A percentile compares a stretch with the other conserved stretches of the same genome.
These are phyloP conservation scores for Suncus etruscus DNA, from an alignment of 2,113 vertebrate genomes.

Conservation along the genomic window DNA sequence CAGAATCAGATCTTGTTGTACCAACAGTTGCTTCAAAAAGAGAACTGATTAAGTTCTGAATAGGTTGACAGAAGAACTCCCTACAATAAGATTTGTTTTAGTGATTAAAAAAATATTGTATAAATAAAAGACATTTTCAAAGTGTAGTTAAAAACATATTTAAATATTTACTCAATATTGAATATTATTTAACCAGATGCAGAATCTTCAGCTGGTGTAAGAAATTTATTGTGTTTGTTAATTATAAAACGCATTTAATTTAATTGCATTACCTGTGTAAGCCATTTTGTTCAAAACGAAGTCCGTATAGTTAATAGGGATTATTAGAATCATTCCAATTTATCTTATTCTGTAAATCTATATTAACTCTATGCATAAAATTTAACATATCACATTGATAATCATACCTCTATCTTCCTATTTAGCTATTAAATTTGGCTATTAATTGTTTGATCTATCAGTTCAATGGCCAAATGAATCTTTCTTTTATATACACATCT, in stretches of 20 bases:
- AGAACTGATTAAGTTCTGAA: slow-evolving; percentile 53
- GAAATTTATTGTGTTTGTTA: slow-evolving; percentile 1
- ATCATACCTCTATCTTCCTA: background rate
- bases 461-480: background rate
- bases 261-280: background rate
- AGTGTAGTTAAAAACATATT: background rate
- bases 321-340: background rate
- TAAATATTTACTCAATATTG: slow-evolving; percentile 7
- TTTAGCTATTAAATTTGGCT: background rate
- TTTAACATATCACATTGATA: accelerated
- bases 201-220: slow-evolving; percentile 11
- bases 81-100: slow-evolving; percentile 57
- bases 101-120: slow-evolving; percentile 21
- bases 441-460: no score
- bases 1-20: slow-evolving; percentile 48
- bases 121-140: slow-evolving; percentile 20
- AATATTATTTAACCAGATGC: background rate
- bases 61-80: slow-evolving; percentile 36
- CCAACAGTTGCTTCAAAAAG: slow-evolving; percentile 40
- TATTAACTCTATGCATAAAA: accelerated
- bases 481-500: background rate
- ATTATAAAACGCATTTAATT: background rate
- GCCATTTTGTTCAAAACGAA: background rate
- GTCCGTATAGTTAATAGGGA: background rate
- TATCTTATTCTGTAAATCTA: background rate